These are phyloP conservation scores for Ichneumon xanthorius DNA, from an alignment of 2,888 invertebrate genomes.

Conservation along the genomic window DNA sequence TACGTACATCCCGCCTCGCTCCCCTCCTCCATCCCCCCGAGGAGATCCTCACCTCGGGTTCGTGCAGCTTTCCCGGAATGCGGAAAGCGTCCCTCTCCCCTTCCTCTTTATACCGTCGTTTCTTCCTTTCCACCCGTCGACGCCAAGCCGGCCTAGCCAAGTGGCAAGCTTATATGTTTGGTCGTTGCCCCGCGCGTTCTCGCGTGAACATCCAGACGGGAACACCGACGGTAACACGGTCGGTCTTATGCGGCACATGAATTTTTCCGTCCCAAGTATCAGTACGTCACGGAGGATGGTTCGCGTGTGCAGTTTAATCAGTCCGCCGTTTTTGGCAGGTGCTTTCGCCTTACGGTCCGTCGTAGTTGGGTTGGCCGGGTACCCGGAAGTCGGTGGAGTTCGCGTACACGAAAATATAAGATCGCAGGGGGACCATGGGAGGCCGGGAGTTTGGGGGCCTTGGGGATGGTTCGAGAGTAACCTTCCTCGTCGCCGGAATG, in stretches of 20 bases:
- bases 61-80: constrained; percentile 66
- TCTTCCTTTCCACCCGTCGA: constrained; percentile 27
- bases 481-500: constrained; percentile 43
- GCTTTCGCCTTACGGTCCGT: background rate
- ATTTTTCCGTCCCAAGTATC: constrained; percentile 24
- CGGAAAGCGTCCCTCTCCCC: constrained; percentile 46
- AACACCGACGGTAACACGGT: background rate
- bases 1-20: constrained; percentile 40
- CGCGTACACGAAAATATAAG: background rate
- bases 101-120: constrained; percentile 29
- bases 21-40: constrained; percentile 32
- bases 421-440: constrained; percentile 7
- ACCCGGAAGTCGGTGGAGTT: background rate
- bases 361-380: background rate
- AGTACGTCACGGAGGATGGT: constrained; percentile 5
- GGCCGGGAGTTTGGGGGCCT: background rate
- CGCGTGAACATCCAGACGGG: background rate
- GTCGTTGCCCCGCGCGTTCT: constrained; percentile 35
- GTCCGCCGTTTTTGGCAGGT: constrained; percentile 2
- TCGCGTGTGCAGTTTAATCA: constrained; percentile 14
- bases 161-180: constrained; percentile 57
- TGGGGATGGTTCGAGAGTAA: background rate
- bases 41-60: constrained; percentile 53
- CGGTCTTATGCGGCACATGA: background rate
- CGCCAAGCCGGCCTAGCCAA: constrained; percentile 36